phyloP scores from a whole-genome alignment of 2,797 vertebrate genomes.

The Rhinoraja longicauda region DNA sequence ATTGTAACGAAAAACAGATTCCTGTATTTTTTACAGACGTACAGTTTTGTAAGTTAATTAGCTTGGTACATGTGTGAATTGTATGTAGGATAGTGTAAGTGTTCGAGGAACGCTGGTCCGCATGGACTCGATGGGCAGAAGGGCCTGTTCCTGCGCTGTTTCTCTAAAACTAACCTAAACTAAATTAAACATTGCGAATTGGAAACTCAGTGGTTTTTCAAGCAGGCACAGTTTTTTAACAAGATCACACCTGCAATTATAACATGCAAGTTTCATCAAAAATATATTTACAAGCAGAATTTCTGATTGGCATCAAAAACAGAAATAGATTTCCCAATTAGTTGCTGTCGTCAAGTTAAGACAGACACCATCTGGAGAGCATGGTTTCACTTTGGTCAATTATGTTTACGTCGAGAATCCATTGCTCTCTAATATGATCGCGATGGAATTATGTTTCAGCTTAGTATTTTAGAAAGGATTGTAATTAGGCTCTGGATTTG shows the following conservation, averaged over 20 bases:
- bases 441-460: background rate
- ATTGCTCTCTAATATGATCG: background rate
- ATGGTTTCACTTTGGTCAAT: background rate
- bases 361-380: background rate
- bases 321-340: background rate
- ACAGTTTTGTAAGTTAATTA: no score
- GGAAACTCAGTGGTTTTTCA: background rate
- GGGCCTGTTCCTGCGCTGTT: no score
- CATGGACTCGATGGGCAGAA: no score
- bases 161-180: no score
- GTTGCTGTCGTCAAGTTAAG: background rate
- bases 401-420: background rate
- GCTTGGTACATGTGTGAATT: no score
- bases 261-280: background rate
- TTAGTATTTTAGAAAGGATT: background rate
- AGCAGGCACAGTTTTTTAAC: no score
- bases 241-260: background rate
- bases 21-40: background rate
- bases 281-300: background rate
- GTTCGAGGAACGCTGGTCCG: no score
- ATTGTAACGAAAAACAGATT: background rate
- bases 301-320: background rate
- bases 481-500: no score
- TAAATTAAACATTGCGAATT: no score
- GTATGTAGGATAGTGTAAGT: no score